Evolutionary conservation across 2,797 vertebrate genomes (phyloP), one percentile per base, ranked within the genome.

Genomic region (Odontamblyopus lacepedii): DNA sequence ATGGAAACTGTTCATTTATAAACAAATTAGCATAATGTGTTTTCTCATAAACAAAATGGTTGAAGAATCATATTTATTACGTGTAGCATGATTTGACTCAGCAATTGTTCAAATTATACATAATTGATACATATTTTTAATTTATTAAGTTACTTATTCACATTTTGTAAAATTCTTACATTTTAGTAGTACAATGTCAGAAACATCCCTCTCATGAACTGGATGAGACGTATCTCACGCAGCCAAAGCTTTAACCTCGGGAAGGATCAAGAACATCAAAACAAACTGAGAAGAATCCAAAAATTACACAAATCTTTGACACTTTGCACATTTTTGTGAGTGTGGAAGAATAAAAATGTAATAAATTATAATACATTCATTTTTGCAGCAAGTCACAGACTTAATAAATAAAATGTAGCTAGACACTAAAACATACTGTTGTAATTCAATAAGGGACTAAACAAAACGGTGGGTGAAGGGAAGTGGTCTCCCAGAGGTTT

Each of bases 371-470:
- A 27, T 64, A 26, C 26, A 27, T 26, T 26, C 23, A 26, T 5
- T 48, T 44, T 41, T 63, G 61, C 18, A 35, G 60, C 60, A 62
- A 62, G 6, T 8, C 3, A 63, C 38, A n/a, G 8, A 41, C 18
- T 63, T 19, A 63, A 63, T 63, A 63, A 63, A 63, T 63, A 63
- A 38, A 63, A n/a, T 13, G 12, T 63, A 41, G 61, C 41, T n/a
- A 62, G 16, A 8, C 18, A 63, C 30, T n/a, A 38, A 62, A 38
- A 63, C 55, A 57, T 19, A 23, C 35, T 63, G 61, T 29, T 38
- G 61, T 23, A 35, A 19, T 32, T 53, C 6, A 56, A 12, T 57
- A 57, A 57, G 23, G 11, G 7, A 63, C 9, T 16, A 62, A 18
- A 12, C 41, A 8, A 38, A 57, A 57, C 41, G 19, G 61, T n/a